Conservation (phyloP, 1,140 invertebrate genomes). For the Stegodyphus dumicola region DNA sequence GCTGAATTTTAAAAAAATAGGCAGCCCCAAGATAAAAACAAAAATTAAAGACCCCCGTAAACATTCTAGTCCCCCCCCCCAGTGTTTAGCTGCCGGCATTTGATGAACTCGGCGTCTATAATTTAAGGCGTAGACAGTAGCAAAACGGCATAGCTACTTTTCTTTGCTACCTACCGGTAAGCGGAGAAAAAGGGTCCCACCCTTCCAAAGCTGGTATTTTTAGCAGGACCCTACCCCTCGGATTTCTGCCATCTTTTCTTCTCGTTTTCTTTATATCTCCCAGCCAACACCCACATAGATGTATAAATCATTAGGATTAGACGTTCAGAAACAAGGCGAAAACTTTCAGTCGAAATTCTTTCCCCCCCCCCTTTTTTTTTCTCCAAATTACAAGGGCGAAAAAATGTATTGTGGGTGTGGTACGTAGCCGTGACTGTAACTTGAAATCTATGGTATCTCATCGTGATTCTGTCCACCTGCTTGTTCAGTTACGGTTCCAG, state of each 20-base stretch:
- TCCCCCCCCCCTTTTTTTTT: background rate
- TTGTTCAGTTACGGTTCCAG: no score
- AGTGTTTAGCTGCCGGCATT: background rate
- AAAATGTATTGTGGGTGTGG: slow-evolving; percentile 39
- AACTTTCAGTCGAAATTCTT: background rate
- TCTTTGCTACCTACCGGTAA: background rate
- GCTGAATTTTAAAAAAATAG: background rate
- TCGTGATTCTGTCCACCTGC: background rate
- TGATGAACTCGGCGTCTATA: background rate
- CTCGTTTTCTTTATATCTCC: background rate
- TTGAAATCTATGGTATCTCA: background rate
- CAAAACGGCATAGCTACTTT: slow-evolving; percentile 20
- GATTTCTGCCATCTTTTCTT: background rate
- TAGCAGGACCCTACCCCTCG: background rate
- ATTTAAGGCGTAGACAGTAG: slow-evolving; percentile 49
- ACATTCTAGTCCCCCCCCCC: background rate
- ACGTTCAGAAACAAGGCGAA: background rate
- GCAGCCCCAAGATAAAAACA: slow-evolving; percentile 19
- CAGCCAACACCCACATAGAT: slow-evolving; percentile 48
- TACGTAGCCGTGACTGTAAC: slow-evolving; percentile 4
- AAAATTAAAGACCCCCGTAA: slow-evolving; percentile 33
- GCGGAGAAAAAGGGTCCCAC: background rate
- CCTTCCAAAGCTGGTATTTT: slow-evolving; percentile 30
- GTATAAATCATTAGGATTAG: slow-evolving; percentile 39
- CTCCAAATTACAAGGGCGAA: background rate